phyloP scores from a whole-genome alignment of 1,140 invertebrate genomes.

The Propsilocerus akamusi region DNA sequence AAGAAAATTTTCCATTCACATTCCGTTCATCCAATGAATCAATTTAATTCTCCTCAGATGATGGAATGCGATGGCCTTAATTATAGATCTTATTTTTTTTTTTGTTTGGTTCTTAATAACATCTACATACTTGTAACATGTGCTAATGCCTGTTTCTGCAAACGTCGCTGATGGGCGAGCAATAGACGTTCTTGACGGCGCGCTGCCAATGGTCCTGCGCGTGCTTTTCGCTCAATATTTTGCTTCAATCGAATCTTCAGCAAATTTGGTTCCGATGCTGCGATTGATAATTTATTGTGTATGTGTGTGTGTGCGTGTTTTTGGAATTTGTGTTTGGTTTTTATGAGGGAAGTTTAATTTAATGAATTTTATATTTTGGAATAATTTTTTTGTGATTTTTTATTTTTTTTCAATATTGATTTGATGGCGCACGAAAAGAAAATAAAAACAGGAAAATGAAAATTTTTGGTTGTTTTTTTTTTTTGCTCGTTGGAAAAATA shows the following conservation, averaged over 20 bases:
- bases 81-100: constrained; percentile 5
- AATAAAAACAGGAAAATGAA: no score
- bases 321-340: neutral
- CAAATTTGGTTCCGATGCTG: constrained; percentile 94
- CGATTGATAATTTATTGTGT: no score
- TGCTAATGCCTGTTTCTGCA: constrained; percentile 45
- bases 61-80: no score
- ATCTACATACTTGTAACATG: constrained; percentile 50
- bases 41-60: no score
- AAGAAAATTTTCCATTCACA: no score
- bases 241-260: constrained; percentile 92
- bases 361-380: constrained; percentile 12
- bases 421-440: no score
- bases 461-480: no score
- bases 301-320: neutral
- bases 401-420: no score
- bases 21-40: no score
- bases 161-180: constrained; percentile 44
- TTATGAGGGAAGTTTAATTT: constrained; percentile 11
- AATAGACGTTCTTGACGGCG: constrained; percentile 60
- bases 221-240: constrained; percentile 70
- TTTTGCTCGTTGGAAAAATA: no score
- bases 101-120: constrained; percentile 5
- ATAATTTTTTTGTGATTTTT: neutral
- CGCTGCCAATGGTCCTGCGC: constrained; percentile 62